Conservation (phyloP, 2,113 vertebrate species). For the Copsychus sechellarum region DNA sequence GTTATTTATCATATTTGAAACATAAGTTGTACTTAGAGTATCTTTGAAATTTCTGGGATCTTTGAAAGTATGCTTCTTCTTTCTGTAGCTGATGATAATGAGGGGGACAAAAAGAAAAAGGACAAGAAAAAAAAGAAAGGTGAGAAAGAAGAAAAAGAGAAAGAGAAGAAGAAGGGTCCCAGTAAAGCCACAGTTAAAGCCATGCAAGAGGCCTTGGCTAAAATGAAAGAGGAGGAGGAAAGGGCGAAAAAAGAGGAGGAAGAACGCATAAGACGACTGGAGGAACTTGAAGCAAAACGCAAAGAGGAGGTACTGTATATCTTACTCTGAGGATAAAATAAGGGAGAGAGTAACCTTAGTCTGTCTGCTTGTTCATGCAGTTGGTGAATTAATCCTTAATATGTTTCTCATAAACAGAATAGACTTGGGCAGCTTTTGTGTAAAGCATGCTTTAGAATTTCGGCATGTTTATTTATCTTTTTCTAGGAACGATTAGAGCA, state of each 20-base stretch:
- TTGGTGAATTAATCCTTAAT: background rate
- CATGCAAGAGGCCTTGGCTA: conserved; percentile 96
- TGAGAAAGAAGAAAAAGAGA: conserved; percentile 83
- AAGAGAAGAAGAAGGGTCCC: conserved; percentile 96
- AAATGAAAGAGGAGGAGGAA: conserved; percentile 96
- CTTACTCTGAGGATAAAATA: background rate
- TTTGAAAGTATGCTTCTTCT: background rate
- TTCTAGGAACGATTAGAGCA: conserved; percentile 91
- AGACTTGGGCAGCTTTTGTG: background rate
- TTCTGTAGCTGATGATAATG: conserved; percentile 78
- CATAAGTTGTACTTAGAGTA: background rate
- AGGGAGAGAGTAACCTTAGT: background rate
- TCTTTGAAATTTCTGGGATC: background rate
- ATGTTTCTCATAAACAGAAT: background rate
- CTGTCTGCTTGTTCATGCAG: background rate
- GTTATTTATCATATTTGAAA: background rate
- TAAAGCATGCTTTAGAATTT: background rate
- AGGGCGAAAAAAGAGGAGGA: conserved; percentile 89
- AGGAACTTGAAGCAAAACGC: conserved; percentile 90
- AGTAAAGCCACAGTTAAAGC: conserved; percentile 96
- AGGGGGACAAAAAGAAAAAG: conserved; percentile 94
- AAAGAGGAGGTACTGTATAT: conserved; percentile 84
- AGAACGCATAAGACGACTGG: conserved; percentile 82
- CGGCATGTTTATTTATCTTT: background rate
- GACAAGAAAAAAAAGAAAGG: conserved; percentile 95